Evolutionary conservation across 2,888 invertebrate species (phyloP).

Genomic region (Blomia tropicalis): DNA sequence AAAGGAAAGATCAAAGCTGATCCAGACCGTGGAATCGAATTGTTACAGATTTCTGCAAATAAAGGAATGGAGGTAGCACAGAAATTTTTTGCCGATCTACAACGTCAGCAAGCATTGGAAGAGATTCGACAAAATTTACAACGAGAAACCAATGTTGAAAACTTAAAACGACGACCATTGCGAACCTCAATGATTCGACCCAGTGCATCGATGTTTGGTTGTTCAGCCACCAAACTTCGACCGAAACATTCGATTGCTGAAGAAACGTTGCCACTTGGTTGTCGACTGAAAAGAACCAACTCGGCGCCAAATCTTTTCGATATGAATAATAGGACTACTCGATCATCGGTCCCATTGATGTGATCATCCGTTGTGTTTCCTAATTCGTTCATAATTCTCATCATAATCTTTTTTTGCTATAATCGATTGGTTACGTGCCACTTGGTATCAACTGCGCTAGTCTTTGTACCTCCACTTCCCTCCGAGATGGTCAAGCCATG

Average conservation of each 20-base stretch:
- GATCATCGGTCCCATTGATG: no score
- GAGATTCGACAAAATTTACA: neutral
- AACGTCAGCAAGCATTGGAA: neutral
- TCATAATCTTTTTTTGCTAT: no score
- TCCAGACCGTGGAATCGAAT: neutral
- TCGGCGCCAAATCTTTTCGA: neutral
- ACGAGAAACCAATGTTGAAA: neutral
- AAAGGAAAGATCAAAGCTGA: constrained; percentile 15
- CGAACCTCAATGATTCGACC: neutral
- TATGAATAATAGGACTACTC: neutral
- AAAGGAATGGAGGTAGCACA: constrained; percentile 18
- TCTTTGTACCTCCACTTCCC: no score
- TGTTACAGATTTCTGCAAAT: neutral
- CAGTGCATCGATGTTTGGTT: neutral
- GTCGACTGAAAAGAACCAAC: neutral
- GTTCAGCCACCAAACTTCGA: neutral
- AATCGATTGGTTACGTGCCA: no score
- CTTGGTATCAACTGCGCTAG: no score
- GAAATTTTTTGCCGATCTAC: neutral
- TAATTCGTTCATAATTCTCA: no score
- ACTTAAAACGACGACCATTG: neutral
- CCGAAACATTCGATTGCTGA: neutral
- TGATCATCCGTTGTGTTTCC: no score
- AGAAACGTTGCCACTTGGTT: no score
- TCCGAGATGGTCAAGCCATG: no score